Evolutionary conservation across 2,797 vertebrate species (phyloP), one percentile per base, ranked within the genome.

Genomic region (Microctenopoma stevenorrisi): DNA sequence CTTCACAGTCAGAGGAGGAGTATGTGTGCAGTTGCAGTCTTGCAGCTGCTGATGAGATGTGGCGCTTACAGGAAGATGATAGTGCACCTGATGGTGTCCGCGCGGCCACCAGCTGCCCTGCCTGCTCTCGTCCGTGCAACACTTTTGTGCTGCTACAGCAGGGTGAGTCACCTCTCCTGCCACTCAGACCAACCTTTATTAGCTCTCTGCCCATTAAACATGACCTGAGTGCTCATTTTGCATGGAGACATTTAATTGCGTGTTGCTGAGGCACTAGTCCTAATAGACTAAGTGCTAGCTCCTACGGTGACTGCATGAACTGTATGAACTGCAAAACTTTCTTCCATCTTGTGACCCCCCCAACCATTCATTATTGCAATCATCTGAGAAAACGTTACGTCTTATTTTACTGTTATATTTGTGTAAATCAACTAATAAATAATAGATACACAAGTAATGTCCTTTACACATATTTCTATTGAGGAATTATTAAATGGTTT

Each of bases 151-250:
- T 55, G 76, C 74, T 68, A 14, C 75, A 76, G 55, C 77, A 78
- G 51, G 74, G 62, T 86, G 80, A 85, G 57, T 83, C 87, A 87
- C 85, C 87, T 88, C 86, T 82, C 84, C 86, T 83, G 78, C 78
- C 22, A 76, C 83, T 83, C 78, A 40, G 61, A 16, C 2, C 67
- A 81, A 62, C 79, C 90, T 89, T 67, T 85, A 87, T 90, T 82
- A 91, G 83, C 83, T 87, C 79, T 85, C 81, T 91, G 81, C 78
- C 89, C 91, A 92, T 93, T 93, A 92, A 89, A 90, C 79, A 84
- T 90, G 92, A 92, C 86, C 92, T 87, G 84, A 86, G 87, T 76
- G 76, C 86, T 91, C 88, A 90, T 92, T 93, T 91, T 88, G 86
- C 91, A 79, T 84, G 83, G 84, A 90, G 89, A 90, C 87, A 79